phyloP scores from a whole-genome alignment of 2,888 invertebrate genomes.

The Bellardia bayeri region DNA sequence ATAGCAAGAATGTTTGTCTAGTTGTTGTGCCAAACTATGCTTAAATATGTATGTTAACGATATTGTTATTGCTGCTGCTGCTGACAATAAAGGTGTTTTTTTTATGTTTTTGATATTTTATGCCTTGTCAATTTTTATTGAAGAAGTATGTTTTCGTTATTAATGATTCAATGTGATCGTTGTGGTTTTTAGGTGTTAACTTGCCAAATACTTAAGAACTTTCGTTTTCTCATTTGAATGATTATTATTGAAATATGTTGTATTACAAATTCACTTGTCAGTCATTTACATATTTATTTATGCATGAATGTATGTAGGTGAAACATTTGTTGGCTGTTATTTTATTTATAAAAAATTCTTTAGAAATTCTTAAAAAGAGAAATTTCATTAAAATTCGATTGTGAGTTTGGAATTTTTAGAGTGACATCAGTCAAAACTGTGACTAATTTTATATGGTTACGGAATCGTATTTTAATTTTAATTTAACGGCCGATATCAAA shows the following conservation, averaged over 20 bases:
- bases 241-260: conserved; percentile 1
- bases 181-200: not conserved
- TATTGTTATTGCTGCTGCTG: conserved; percentile 7
- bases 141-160: conserved; percentile 5
- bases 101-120: not conserved
- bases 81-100: conserved; percentile 16
- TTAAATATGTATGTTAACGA: conserved; percentile 31
- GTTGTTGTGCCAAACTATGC: not conserved
- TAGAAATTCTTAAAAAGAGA: not conserved
- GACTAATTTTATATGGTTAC: no score
- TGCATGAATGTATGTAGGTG: conserved; percentile 9
- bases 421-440: no score
- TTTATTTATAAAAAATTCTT: not conserved
- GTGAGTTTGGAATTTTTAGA: no score
- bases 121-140: conserved; percentile 4
- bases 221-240: conserved; percentile 37
- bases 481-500: no score
- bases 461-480: no score
- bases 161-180: not conserved
- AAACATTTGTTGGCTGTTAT: not conserved
- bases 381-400: conserved; percentile 1
- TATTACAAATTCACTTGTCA: conserved; percentile 2
- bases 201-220: conserved; percentile 45
- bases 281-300: not conserved
- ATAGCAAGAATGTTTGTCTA: not conserved